Percentiles rank a stretch among this genome's conserved stretches.
Conservation (phyloP, 92 coral and sea anemone genomes). For the Micromussa lordhowensis region DNA sequence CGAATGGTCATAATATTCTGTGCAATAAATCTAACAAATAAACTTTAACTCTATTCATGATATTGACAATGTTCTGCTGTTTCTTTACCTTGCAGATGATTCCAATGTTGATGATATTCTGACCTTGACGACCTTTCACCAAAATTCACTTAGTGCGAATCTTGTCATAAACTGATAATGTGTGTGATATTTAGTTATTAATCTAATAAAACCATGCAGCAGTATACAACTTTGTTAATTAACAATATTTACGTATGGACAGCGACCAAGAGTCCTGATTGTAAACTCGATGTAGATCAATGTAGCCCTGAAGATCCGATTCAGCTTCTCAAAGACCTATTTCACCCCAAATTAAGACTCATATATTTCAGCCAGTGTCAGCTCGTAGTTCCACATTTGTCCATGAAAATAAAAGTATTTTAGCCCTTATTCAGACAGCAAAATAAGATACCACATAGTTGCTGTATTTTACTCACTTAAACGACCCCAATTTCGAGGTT, state of each 20-base stretch:
- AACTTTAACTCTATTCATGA: too few species aligned
- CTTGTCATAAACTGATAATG: background rate
- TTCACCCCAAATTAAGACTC: too few species aligned
- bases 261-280: background rate
- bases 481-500: too few species aligned
- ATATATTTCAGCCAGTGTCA: too few species aligned
- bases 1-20: background rate
- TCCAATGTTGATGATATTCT: background rate
- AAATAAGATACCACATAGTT: too few species aligned
- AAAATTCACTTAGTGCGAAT: background rate
- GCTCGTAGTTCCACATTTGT: too few species aligned
- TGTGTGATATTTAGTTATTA: background rate
- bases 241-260: background rate
- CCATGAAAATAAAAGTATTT: too few species aligned
- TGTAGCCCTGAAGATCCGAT: background rate
- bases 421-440: too few species aligned
- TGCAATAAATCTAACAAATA: too few species aligned
- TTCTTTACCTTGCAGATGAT: background rate
- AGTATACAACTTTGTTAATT: background rate
- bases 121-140: background rate
- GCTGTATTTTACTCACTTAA: too few species aligned
- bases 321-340: too few species aligned
- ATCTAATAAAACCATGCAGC: background rate
- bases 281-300: background rate
- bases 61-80: background rate